Base-by-base conservation (phyloP, 2,888 invertebrate genomes). In the Nomada fucata region DNA sequence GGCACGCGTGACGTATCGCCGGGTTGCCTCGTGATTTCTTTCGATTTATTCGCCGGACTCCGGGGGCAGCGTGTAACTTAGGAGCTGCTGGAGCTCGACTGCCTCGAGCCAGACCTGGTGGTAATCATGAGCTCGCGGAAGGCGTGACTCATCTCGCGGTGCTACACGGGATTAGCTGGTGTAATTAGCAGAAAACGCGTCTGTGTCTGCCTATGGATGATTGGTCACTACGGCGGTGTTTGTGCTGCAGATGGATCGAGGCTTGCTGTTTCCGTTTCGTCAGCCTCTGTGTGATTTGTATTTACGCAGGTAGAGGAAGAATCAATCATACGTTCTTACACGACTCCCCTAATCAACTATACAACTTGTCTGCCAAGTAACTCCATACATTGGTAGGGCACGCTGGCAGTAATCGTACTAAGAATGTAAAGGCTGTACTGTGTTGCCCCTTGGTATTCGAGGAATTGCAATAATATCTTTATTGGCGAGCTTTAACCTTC, bases 181-280 rank as follows among this genome's bases (percentile, higher is more conserved):
- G 76, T 68, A 78, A 69, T 78, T 78, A 78, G 63, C 23, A 50
- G 74, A 68, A 78, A 75, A 26, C 53, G 69, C 26, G 57, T 23
- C n/a, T 23, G 23, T 52, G 72, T 64, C 50, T 59, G 50, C 20
- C 20, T 29, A 20, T 52, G 52, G 57, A 47, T 60, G 57, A 77
- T 73, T 65, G 64, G 57, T 29, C 9, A 42, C 20, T 18, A 4
- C 20, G 18, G 20, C 20, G 18, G 20, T 69, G 20, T 11, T 15
- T 13, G 15, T 26, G 59, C 47, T 57, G 44, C 69, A 50, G 44
- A 42, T 47, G 59, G 47, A 59, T 29, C 70, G 42, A 20, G 0
- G n/a, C 29, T 44, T n/a, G 13, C 57, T 26, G 59, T 59, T 59
- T 53, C 53, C 20, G 55, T 44, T 15, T 26, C 2, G 18, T 4